Percentiles rank a stretch among this genome's conserved stretches.
These are phyloP conservation scores for Jordanella pulchra DNA, from an alignment of 2,797 vertebrate genomes.

Conservation along the genomic window DNA sequence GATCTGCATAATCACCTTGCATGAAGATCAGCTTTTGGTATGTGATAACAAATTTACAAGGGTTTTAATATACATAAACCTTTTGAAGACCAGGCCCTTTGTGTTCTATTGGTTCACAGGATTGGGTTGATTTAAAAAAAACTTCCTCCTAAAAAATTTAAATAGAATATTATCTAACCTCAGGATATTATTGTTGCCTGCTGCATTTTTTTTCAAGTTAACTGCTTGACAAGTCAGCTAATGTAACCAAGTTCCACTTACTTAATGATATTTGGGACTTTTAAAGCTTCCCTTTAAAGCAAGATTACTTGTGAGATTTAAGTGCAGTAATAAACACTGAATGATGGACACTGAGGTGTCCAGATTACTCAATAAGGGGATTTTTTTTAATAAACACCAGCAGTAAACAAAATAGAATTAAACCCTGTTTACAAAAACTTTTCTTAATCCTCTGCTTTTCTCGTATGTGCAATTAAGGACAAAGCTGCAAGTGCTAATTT, in stretches of 20 bases:
- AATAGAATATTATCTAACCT: not conserved
- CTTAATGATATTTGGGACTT: slow-evolving; percentile 32
- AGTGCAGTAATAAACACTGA: slow-evolving; percentile 17
- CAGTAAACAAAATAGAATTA: slow-evolving; percentile 62
- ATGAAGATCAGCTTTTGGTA: too few relatives aligned
- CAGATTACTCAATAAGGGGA: slow-evolving; percentile 43
- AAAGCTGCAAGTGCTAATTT: slow-evolving; percentile 78
- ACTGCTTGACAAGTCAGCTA: slow-evolving; percentile 13
- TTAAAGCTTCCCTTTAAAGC: slow-evolving; percentile 25
- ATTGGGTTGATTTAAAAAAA: too few relatives aligned
- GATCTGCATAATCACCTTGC: too few relatives aligned
- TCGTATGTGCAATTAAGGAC: slow-evolving; percentile 78
- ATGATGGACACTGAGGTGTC: too few relatives aligned
- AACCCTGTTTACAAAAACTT: slow-evolving; percentile 70
- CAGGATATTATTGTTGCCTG: not conserved
- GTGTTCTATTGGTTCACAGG: too few relatives aligned
- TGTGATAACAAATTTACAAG: too few relatives aligned
- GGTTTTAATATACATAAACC: too few relatives aligned
- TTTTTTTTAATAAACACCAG: slow-evolving; percentile 59
- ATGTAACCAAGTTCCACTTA: slow-evolving; percentile 19
- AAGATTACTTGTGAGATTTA: slow-evolving; percentile 28
- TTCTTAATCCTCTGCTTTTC: slow-evolving; percentile 71
- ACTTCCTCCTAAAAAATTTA: too few relatives aligned
- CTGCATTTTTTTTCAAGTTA: not conserved
- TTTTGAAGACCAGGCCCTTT: too few relatives aligned